Conservation (phyloP, 2,797 vertebrate genomes). For the Myripristis murdjan region DNA sequence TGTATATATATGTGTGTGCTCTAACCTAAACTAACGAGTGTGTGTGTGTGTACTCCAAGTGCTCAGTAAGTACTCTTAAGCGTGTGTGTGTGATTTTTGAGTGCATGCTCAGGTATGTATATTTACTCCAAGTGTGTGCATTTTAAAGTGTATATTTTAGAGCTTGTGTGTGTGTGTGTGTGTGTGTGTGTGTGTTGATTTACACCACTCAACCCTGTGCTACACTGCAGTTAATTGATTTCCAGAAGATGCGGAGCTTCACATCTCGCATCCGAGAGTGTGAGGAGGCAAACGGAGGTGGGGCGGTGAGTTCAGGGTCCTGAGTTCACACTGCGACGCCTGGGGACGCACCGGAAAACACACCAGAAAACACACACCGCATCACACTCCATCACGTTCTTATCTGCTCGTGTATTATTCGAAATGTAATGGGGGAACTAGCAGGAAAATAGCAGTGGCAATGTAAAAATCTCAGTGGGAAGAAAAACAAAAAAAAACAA, state of each 20-base stretch:
- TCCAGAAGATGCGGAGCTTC: not conserved
- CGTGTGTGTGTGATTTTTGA: not conserved
- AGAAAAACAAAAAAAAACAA: too few species aligned
- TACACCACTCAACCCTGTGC: not conserved
- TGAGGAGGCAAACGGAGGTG: not conserved
- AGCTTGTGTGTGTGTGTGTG: too few species aligned
- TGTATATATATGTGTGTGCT: not conserved
- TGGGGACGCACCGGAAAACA: too few species aligned
- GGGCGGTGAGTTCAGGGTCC: constrained; percentile 15
- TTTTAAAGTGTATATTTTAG: not conserved
- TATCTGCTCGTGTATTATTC: too few species aligned
- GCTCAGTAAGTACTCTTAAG: too few species aligned
- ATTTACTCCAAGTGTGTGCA: not conserved
- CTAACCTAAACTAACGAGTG: too few species aligned
- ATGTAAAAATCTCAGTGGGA: too few species aligned
- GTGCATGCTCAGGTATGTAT: not conserved
- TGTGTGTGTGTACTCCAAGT: not conserved
- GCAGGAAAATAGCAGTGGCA: too few species aligned
- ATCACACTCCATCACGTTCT: too few species aligned
- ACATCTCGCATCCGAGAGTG: not conserved
- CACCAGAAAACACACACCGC: too few species aligned
- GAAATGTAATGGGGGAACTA: too few species aligned
- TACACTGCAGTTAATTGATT: constrained; percentile 14
- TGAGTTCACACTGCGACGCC: too few species aligned
- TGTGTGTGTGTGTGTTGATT: not conserved